phyloP scores from a whole-genome alignment of 2,113 vertebrate species.

The Peromyscus californicus region DNA sequence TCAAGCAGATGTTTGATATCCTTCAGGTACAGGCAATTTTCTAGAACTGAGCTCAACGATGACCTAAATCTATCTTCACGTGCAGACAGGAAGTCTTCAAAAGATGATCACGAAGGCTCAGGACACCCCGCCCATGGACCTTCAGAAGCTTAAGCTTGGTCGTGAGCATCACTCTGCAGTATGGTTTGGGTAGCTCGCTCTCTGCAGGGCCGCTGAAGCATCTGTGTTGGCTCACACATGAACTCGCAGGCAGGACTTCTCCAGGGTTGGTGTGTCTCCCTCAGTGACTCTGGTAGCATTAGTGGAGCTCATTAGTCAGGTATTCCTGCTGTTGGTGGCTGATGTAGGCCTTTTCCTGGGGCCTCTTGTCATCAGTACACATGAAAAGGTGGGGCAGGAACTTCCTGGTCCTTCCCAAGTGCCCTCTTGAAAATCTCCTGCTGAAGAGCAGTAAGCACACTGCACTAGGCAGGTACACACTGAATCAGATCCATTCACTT shows the following conservation, averaged over 20 bases:
- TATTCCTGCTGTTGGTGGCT: not conserved
- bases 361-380: not conserved
- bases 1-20: conserved; percentile 32
- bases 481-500: not conserved
- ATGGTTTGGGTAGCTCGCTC: not conserved
- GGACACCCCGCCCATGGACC: not conserved
- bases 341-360: not conserved
- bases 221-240: not conserved
- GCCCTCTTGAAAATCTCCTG: not conserved
- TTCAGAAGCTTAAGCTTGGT: rapidly evolving
- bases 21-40: not conserved
- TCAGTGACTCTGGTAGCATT: not conserved
- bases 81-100: not conserved
- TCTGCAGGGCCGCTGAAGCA: not conserved
- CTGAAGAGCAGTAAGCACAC: not conserved
- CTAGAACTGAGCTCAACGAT: not conserved
- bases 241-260: not conserved
- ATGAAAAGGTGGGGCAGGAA: not conserved
- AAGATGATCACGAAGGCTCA: not conserved
- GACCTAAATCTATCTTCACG: not conserved
- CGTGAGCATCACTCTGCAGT: not conserved
- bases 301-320: not conserved
- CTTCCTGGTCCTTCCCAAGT: not conserved
- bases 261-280: not conserved
- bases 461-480: not conserved